Conservation (phyloP, 2,888 invertebrate species). For the Agrochola lota region DNA sequence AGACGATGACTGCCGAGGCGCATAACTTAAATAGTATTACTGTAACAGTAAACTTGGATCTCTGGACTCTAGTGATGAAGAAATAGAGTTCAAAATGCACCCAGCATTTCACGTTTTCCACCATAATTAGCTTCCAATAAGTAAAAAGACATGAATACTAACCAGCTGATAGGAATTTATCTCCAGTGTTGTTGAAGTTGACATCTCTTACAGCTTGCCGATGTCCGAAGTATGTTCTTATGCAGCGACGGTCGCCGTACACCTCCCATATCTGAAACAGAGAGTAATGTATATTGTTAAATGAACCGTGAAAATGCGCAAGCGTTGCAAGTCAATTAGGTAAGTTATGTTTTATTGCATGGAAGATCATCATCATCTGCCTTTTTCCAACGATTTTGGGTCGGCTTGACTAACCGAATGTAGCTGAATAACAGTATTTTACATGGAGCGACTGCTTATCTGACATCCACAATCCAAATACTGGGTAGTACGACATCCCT, state of each 20-base stretch:
- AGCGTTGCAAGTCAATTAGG: background rate
- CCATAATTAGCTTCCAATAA: background rate
- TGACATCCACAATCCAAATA: too few species aligned
- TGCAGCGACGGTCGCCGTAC: slow-evolving; percentile 97
- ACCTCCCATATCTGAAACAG: slow-evolving; percentile 97
- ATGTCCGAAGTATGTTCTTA: slow-evolving; percentile 98
- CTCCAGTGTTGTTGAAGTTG: slow-evolving; percentile 98
- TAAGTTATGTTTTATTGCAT: background rate
- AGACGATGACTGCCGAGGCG: background rate
- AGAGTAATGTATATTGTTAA: background rate
- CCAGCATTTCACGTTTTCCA: background rate
- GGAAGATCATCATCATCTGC: background rate
- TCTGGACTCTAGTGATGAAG: background rate
- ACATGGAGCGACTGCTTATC: too few species aligned
- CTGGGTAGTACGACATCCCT: too few species aligned
- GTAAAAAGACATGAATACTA: slow-evolving; percentile 68
- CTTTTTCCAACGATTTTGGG: too few species aligned
- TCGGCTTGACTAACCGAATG: too few species aligned
- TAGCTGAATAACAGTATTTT: too few species aligned
- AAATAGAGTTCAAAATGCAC: background rate
- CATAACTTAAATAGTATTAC: background rate
- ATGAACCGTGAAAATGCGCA: background rate
- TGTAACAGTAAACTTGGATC: background rate
- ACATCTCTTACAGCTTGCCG: slow-evolving; percentile 98
- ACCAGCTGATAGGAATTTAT: slow-evolving; percentile 98